phyloP scores from a whole-genome alignment of 2,113 vertebrate genomes.

The Vireo altiloquus region DNA sequence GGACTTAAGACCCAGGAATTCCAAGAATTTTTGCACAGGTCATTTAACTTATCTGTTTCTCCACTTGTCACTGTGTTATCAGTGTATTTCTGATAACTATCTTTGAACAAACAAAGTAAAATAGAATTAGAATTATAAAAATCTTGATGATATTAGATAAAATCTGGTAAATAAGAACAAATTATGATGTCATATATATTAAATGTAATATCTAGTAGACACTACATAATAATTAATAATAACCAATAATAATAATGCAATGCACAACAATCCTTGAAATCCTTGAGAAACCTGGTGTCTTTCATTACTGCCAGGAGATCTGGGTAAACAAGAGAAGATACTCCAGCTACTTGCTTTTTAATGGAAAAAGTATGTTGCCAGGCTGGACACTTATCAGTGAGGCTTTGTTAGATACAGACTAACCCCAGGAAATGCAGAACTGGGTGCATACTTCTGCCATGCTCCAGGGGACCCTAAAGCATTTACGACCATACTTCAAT shows the following conservation, averaged over 20 bases:
- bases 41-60: neutral
- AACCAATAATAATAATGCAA: neutral
- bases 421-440: neutral
- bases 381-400: neutral
- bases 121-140: neutral
- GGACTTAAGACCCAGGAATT: neutral
- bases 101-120: neutral
- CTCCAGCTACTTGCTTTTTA: neutral
- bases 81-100: neutral
- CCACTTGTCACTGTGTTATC: neutral
- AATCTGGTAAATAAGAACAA: neutral
- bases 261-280: neutral
- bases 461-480: neutral
- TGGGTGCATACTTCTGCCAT: neutral
- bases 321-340: neutral
- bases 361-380: neutral
- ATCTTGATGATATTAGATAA: neutral
- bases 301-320: neutral
- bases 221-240: neutral
- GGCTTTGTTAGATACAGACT: neutral
- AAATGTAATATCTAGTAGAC: neutral
- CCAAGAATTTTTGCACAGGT: neutral
- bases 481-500: neutral
- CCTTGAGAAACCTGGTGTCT: neutral
- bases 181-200: neutral